Evolutionary conservation across 2,113 vertebrate species (phyloP).

Genomic region (Chionodraco myersi): DNA sequence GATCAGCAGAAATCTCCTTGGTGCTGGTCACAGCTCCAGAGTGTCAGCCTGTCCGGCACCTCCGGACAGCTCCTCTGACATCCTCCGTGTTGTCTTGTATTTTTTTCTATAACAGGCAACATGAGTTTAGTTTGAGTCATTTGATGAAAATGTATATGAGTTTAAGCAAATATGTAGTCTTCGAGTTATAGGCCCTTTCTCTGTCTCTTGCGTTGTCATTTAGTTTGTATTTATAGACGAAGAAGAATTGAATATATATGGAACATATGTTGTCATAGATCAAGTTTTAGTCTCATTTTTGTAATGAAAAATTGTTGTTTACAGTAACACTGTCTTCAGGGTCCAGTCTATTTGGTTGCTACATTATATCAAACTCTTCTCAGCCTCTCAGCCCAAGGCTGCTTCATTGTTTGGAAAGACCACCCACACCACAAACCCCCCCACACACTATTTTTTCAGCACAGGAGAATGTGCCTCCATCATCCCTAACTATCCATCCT

Average conservation of each 20-base stretch:
- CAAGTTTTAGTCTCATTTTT: background rate
- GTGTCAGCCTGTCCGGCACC: background rate
- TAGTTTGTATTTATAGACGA: background rate
- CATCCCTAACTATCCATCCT: slow-evolving; percentile 12
- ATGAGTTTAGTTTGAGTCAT: background rate
- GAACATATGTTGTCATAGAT: background rate
- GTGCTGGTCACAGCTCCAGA: background rate
- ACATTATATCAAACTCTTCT: slow-evolving; percentile 34
- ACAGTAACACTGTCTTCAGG: background rate
- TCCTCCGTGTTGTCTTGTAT: too few relatives aligned
- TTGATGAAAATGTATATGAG: background rate
- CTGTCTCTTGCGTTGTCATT: background rate
- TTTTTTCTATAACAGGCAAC: too few relatives aligned
- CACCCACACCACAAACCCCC: slow-evolving; percentile 14
- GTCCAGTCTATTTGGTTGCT: slow-evolving; percentile 3
- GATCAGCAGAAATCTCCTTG: background rate
- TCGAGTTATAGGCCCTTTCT: background rate
- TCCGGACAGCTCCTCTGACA: slow-evolving; percentile 9
- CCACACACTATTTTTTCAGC: slow-evolving; percentile 1
- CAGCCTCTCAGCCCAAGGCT: slow-evolving; percentile 31
- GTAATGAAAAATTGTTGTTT: background rate
- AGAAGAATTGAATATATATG: background rate
- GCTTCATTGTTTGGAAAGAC: slow-evolving; percentile 25
- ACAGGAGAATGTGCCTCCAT: background rate
- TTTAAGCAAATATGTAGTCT: background rate